Percentiles rank a stretch among this genome's conserved stretches.
These are phyloP conservation scores for Corapipo altera DNA, from an alignment of 2,113 vertebrate genomes.

Conservation along the genomic window DNA sequence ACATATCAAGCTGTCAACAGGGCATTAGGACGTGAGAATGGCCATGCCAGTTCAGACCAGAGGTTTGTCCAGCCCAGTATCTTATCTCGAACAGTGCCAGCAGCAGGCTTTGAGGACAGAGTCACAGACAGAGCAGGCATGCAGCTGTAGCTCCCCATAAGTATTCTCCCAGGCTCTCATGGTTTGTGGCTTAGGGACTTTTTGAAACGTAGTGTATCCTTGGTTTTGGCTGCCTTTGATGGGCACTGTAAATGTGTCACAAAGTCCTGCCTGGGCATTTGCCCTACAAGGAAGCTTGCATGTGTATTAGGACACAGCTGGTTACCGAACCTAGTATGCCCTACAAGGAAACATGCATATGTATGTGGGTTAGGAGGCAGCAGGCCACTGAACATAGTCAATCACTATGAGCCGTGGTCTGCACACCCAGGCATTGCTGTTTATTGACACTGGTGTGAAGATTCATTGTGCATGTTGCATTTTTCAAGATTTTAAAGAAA, in stretches of 20 bases:
- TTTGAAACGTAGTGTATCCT: not conserved
- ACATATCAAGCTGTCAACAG: not conserved
- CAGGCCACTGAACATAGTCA: not conserved
- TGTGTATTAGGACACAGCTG: not conserved
- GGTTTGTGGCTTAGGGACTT: not conserved
- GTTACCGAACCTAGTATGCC: not conserved
- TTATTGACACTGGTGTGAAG: not conserved
- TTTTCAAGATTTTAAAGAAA: not conserved
- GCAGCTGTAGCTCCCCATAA: not conserved
- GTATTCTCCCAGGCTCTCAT: fast-evolving
- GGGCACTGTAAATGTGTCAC: not conserved
- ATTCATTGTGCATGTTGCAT: not conserved
- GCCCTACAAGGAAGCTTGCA: not conserved
- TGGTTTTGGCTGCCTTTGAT: not conserved
- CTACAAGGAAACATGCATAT: not conserved
- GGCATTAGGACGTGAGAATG: not conserved
- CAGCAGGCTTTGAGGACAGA: not conserved
- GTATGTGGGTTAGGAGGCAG: not conserved
- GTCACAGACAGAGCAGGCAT: not conserved
- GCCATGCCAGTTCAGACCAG: not conserved
- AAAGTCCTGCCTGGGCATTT: not conserved
- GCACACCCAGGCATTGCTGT: not conserved
- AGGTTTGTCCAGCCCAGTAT: not conserved
- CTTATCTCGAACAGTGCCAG: not conserved
- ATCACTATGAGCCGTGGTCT: fast-evolving